Evolutionary conservation across 2,888 invertebrate genomes (phyloP), one percentile per base, ranked within the genome.

Genomic region (Eugnorisma glareosa): DNA sequence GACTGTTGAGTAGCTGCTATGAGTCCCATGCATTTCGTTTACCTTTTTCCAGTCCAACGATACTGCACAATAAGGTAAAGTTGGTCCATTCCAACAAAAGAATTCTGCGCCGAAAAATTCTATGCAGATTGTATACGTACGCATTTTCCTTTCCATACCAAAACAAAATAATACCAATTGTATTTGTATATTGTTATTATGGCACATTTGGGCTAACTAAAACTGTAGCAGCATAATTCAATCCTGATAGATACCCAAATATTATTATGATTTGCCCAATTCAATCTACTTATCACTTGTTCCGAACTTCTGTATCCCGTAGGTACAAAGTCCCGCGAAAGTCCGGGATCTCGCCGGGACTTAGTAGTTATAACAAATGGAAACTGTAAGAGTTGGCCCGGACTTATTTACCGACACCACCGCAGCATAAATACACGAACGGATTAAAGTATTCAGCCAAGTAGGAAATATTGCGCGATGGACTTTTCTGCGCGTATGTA

Each of bases 341-440:
- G 92, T 91, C 88, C 91, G 91, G 90, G 89, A 89, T 90, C 91
- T 91, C 89, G 83, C 73, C 48, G 89, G 86, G 93, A 93, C 93
- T 95, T 93, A 92, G 91, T 91, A 91, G 92, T 93, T 94, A 93
- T 93, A 95, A 94, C 93, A 93, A 94, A 94, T 94, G 94, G 92
- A 92, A 92, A 91, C 93, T 93, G 92, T 91, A 90, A 92, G 92
- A 94, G 92, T 93, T 93, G 87, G 89, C 89, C 87, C 85, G 88
- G 91, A 91, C 91, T 94, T 95, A 94, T 95, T 94, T 94, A 93
- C 92, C 90, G 91, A 91, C 89, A 89, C 89, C 89, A 87, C 92
- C 89, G 89, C 91, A 89, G 90, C 92, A 93, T 95, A 94, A 94
- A 94, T 93, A 94, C 91, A 92, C 88, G 88, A 87, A 88, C 83